phyloP scores from a whole-genome alignment of 2,797 vertebrate genomes.

The Jordanella pulchra region DNA sequence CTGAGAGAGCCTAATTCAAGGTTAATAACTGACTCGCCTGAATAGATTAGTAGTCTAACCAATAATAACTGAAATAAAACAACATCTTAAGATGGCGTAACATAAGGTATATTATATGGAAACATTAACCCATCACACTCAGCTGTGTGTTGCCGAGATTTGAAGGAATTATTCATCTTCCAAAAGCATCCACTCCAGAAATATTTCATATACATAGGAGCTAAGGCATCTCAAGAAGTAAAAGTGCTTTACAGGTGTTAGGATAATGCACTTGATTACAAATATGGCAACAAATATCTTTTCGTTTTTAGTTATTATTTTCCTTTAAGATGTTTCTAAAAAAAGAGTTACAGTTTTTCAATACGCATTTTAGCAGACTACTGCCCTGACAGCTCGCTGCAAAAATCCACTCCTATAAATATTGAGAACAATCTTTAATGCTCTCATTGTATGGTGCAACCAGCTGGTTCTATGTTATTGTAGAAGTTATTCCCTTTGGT shows the following conservation, averaged over 20 bases:
- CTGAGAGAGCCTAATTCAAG: background rate
- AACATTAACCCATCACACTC: background rate
- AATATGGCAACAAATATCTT: background rate
- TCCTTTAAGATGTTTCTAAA: too few species aligned
- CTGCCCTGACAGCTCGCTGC: too few species aligned
- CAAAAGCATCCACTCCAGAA: background rate
- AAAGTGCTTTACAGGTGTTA: background rate
- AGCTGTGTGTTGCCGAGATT: background rate
- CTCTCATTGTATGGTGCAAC: too few species aligned
- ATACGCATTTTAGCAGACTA: too few species aligned
- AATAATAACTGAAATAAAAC: conserved; percentile 2
- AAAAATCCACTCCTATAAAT: too few species aligned
- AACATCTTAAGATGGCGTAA: background rate
- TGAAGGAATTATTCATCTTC: background rate
- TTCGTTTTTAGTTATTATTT: too few species aligned
- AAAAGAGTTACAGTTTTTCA: too few species aligned
- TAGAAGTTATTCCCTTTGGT: too few species aligned
- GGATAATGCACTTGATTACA: background rate
- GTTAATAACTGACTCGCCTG: background rate
- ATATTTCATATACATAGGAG: background rate
- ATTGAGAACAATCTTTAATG: too few species aligned
- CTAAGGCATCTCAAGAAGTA: background rate
- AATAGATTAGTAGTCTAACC: background rate
- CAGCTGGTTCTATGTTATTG: too few species aligned
- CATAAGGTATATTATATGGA: background rate